These are phyloP conservation scores for Rhyacophila evoluta DNA, from an alignment of 2,888 invertebrate species.

Conservation along the genomic window DNA sequence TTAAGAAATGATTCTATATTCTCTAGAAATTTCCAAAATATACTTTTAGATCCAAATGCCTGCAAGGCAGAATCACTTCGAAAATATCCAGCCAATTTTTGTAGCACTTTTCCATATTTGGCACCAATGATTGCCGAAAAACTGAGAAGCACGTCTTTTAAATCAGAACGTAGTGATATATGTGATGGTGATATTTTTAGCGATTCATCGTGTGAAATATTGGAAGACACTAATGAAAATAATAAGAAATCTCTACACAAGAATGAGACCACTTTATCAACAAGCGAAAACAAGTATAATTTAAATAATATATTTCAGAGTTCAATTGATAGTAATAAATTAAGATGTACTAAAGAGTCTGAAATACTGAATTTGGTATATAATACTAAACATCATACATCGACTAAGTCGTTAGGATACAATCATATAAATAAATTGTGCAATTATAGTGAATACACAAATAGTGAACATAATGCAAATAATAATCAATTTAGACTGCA, in stretches of 20 bases:
- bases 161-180: background rate
- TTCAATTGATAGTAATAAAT: background rate
- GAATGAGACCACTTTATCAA: background rate
- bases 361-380: conserved; percentile 27
- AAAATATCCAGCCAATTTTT: no score
- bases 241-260: background rate
- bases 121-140: background rate
- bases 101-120: background rate
- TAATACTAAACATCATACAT: background rate
- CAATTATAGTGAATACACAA: no score
- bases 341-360: conserved; percentile 13
- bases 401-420: no score
- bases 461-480: no score
- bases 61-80: no score
- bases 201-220: conserved; percentile 36
- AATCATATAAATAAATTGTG: no score
- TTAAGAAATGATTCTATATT: no score
- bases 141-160: background rate
- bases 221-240: conserved; percentile 1
- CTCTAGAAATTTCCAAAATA: background rate
- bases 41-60: background rate
- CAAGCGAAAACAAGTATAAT: background rate
- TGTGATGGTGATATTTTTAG: conserved; percentile 30
- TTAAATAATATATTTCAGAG: background rate
- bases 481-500: no score